A percentile compares a stretch with the other conserved stretches of the same genome.
Conservation (phyloP, 2,113 vertebrate genomes). For the Megaceryle maxima region DNA sequence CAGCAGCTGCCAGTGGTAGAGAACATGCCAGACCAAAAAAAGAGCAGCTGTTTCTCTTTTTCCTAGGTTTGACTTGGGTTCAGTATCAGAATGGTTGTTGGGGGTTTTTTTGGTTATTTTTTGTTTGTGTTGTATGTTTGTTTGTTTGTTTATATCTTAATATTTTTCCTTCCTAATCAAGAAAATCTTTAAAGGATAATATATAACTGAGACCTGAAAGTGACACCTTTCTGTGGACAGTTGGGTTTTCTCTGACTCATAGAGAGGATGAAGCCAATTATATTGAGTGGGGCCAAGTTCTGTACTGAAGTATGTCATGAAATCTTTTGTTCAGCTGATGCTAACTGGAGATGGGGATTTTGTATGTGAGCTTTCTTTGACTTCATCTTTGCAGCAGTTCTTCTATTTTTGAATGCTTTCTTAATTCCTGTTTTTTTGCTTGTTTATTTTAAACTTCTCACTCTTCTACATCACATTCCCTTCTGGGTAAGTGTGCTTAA, state of each 20-base stretch:
- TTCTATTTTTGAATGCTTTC: background rate
- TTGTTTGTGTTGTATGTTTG: too few species aligned
- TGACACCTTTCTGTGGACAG: background rate
- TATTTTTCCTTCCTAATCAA: background rate
- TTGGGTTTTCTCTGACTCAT: background rate
- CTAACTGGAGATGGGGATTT: background rate
- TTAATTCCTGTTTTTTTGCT: background rate
- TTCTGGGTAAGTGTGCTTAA: background rate
- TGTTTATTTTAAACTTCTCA: background rate
- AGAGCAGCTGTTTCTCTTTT: slow-evolving; percentile 37
- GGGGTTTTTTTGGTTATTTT: too few species aligned
- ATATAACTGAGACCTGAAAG: background rate
- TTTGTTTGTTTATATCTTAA: background rate
- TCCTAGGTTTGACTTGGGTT: background rate
- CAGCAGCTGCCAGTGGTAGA: slow-evolving; percentile 11
- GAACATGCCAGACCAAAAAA: slow-evolving; percentile 19
- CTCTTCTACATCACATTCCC: fast-evolving
- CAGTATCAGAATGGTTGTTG: background rate
- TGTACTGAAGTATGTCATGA: fast-evolving
- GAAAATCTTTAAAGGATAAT: background rate
- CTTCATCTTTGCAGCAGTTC: background rate
- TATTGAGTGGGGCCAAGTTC: background rate
- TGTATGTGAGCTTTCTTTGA: background rate
- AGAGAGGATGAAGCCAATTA: background rate
- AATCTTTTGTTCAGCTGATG: background rate